Evolutionary conservation across 2,113 vertebrate species (phyloP), one percentile per base, ranked within the genome.

Genomic region (Hyla sarda): DNA sequence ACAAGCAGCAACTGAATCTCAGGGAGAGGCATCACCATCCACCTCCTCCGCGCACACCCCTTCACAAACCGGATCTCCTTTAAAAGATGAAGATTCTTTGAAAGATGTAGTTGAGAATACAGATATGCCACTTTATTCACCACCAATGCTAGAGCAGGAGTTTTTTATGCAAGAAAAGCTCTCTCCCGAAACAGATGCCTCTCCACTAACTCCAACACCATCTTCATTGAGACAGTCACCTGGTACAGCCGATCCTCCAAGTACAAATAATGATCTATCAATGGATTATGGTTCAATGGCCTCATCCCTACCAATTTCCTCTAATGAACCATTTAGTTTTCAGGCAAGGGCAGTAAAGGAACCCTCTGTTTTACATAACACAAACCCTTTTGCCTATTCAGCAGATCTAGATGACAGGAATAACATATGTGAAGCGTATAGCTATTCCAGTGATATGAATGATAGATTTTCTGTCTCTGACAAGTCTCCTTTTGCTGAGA

Each of bases 11-110:
- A 97, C 96, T 47, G 94, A 95, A 71, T 96, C 97, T 88, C 97
- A 98, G 84, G 97, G 96, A 54, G 97, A 99, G 90, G 96, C 93
- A 50, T 99, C 97, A 78, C 97, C 97, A 25, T 98, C 97, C 78
- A 97, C 95, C 87, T 97, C 97, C 30, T 98, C 98, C 74, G 96
- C 94, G 88, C 96, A 96, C 72, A 97, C 97, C 32, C 98, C 97
- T 83, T 97, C 96, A 88, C 97, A 98, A 89, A 92, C 96, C 87
- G 87, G 92, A 78, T 96, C 94, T 82, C 95, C 95, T 88, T 89
- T 96, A 41, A 94, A 95, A 87, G 95, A 96, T 1, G 95, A 96
- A 83, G 84, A 71, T 28, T 77, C 62, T 71, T 89, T 94, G 21
- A 91, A 93, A 21, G 89, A 92, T 77, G 90, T 92, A 6, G 89